Conservation (phyloP, 2,888 invertebrate species). For the Steromphala cineraria region DNA sequence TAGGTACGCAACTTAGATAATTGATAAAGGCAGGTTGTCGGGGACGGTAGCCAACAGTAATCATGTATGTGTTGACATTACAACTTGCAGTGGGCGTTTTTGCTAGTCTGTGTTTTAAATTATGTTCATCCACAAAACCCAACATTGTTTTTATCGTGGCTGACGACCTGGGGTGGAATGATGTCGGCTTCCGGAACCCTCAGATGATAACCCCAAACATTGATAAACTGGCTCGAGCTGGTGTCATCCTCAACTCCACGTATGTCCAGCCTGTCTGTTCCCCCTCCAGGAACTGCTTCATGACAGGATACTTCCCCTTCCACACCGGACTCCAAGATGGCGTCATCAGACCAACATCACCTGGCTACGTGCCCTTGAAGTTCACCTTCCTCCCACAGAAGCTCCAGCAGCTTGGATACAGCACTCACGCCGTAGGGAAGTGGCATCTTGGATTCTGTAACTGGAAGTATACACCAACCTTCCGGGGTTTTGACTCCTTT, state of each 20-base stretch:
- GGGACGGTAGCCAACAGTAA: too few species aligned
- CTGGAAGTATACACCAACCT: slow-evolving; percentile 72
- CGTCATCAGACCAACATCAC: background rate
- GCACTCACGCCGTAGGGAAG: too few species aligned
- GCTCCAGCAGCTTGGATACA: slow-evolving; percentile 51
- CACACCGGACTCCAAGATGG: slow-evolving; percentile 29
- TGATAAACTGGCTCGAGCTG: too few species aligned
- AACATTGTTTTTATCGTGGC: background rate
- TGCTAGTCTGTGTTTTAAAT: too few species aligned
- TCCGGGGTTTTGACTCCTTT: slow-evolving; percentile 76
- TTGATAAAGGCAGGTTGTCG: too few species aligned
- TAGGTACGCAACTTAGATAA: too few species aligned
- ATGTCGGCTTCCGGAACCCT: slow-evolving; percentile 27
- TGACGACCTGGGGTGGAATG: slow-evolving; percentile 23
- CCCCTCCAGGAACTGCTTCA: too few species aligned
- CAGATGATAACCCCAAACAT: too few species aligned
- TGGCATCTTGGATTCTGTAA: too few species aligned
- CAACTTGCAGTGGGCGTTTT: too few species aligned
- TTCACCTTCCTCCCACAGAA: slow-evolving; percentile 53
- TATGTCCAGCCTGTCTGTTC: slow-evolving; percentile 36
- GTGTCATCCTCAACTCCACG: slow-evolving; percentile 25
- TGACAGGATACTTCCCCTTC: slow-evolving; percentile 29
- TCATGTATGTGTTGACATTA: too few species aligned
- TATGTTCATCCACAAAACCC: background rate
- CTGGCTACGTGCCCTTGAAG: slow-evolving; percentile 50